These are phyloP conservation scores for Platysteira castanea DNA, from an alignment of 2,113 vertebrate genomes.

Conservation along the genomic window DNA sequence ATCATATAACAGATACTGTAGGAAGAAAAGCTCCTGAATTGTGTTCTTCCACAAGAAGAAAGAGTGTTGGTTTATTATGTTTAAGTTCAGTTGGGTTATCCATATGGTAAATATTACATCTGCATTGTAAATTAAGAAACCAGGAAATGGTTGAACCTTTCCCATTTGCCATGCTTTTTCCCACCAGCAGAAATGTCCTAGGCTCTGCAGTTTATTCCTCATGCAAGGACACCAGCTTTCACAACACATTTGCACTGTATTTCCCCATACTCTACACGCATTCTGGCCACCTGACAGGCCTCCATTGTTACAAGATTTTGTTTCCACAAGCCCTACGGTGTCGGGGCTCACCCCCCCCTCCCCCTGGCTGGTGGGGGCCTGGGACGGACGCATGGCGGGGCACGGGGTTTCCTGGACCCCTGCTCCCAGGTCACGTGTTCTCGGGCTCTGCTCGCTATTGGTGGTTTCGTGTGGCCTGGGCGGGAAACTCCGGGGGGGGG, in stretches of 20 bases:
- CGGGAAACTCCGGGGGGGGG: no score
- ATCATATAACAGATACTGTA: neutral
- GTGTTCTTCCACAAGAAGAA: neutral
- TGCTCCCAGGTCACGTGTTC: no score
- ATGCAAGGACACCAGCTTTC: neutral
- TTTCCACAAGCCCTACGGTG: neutral
- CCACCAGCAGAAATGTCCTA: neutral
- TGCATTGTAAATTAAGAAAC: neutral
- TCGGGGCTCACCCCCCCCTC: no score
- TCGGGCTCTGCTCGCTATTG: no score
- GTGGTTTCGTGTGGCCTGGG: no score
- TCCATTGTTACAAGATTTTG: neutral
- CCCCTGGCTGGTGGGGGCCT: no score
- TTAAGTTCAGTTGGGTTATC: neutral
- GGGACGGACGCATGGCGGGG: no score
- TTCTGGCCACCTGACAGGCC: neutral
- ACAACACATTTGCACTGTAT: neutral
- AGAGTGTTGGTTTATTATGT: neutral
- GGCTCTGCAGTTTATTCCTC: neutral
- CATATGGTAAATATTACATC: neutral
- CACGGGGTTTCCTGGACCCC: no score
- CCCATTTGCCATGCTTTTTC: neutral
- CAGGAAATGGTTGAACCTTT: neutral
- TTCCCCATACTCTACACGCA: neutral
- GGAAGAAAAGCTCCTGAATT: neutral